These are phyloP conservation scores for Tympanuchus pallidicinctus DNA, from an alignment of 2,113 vertebrate species.

Conservation along the genomic window DNA sequence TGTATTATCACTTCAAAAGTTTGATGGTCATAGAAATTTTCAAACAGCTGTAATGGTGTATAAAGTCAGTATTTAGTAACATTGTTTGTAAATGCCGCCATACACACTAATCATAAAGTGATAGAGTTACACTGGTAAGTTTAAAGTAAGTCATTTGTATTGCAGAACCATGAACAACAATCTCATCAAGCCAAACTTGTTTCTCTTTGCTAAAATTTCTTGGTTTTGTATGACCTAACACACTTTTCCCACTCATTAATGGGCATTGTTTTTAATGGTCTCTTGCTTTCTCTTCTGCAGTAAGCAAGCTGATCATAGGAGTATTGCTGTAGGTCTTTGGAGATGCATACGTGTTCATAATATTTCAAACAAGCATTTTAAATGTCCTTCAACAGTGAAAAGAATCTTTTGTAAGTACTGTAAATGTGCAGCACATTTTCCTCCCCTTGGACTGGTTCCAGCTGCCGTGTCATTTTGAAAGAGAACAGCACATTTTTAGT, in stretches of 20 bases:
- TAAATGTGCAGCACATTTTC: slow-evolving; percentile 57
- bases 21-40: slow-evolving; percentile 52
- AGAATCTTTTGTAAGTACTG: slow-evolving; percentile 73
- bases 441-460: slow-evolving; percentile 71
- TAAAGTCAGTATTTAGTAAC: slow-evolving; percentile 64
- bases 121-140: slow-evolving; percentile 44
- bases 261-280: background rate
- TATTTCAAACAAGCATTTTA: slow-evolving; percentile 47
- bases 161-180: background rate
- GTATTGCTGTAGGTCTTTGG: slow-evolving; percentile 37
- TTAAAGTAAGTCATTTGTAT: slow-evolving; percentile 20
- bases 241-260: background rate
- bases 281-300: slow-evolving; percentile 35
- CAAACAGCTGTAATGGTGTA: slow-evolving; percentile 43
- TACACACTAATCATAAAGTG: slow-evolving; percentile 36
- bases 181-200: slow-evolving; percentile 28
- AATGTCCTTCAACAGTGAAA: slow-evolving; percentile 53
- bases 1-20: slow-evolving; percentile 58
- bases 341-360: background rate
- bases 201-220: slow-evolving; percentile 31
- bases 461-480: slow-evolving; percentile 61
- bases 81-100: slow-evolving; percentile 61
- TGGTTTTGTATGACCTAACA: background rate
- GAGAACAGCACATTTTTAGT: slow-evolving; percentile 58
- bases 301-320: slow-evolving; percentile 21